A percentile compares a stretch with the other conserved stretches of the same genome.
These are phyloP conservation scores for Microctenopoma stevenorrisi DNA, from an alignment of 2,797 vertebrate species.

Conservation along the genomic window DNA sequence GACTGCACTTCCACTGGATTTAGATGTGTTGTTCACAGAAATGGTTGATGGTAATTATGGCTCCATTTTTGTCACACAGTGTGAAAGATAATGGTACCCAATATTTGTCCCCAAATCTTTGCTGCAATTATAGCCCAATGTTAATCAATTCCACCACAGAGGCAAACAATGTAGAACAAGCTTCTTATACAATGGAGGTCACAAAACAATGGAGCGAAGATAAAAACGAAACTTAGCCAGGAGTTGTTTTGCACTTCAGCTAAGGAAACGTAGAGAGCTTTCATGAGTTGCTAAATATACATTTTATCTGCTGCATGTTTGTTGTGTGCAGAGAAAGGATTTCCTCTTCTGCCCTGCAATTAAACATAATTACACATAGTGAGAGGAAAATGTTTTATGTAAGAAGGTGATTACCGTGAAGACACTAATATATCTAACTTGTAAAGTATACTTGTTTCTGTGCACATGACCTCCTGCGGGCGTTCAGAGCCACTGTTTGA, in stretches of 20 bases:
- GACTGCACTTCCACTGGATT: conserved; percentile 71
- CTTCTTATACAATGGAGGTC: conserved; percentile 56
- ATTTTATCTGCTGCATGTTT: conserved; percentile 1
- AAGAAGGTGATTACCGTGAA: not conserved
- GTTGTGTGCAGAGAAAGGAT: conserved; percentile 1
- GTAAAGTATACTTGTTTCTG: not conserved
- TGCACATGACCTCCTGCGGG: conserved; percentile 31
- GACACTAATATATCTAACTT: not conserved
- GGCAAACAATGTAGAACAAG: conserved; percentile 75
- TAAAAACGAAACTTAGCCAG: conserved; percentile 52
- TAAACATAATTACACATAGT: conserved; percentile 11
- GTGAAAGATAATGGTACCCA: conserved; percentile 65
- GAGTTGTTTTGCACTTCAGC: conserved; percentile 34
- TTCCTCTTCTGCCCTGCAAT: not conserved
- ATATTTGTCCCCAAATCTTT: conserved; percentile 66
- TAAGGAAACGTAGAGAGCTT: not conserved
- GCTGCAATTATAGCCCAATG: conserved; percentile 73
- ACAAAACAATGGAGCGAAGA: conserved; percentile 51
- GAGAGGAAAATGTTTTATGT: not conserved
- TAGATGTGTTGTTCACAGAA: conserved; percentile 57
- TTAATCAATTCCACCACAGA: conserved; percentile 79
- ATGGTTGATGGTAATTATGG: conserved; percentile 64
- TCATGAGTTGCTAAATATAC: conserved; percentile 28
- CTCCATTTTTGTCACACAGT: conserved; percentile 65
- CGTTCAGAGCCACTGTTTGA: conserved; percentile 32